A percentile compares a stretch with the other conserved stretches of the same genome.
Conservation (phyloP, 2,797 vertebrate species). For the Clarias laeviceps region DNA sequence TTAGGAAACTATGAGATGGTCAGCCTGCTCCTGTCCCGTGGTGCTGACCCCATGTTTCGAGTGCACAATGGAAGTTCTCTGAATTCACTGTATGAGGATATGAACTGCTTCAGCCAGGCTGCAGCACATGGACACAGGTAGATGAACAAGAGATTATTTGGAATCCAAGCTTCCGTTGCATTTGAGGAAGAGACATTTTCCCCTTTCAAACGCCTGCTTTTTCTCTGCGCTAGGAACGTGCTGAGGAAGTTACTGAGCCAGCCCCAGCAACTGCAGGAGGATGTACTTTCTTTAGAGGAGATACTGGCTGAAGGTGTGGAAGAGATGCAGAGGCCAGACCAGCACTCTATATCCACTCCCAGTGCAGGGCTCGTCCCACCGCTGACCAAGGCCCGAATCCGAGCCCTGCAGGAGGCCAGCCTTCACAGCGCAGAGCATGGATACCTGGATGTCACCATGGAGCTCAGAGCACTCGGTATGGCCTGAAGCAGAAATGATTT, state of each 20-base stretch:
- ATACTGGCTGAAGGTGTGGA: conserved; percentile 93
- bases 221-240: conserved; percentile 78
- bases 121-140: conserved; percentile 95
- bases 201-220: neutral
- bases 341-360: neutral
- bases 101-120: conserved; percentile 95
- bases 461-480: conserved; percentile 86
- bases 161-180: neutral
- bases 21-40: conserved; percentile 82
- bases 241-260: conserved; percentile 87
- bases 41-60: conserved; percentile 88
- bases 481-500: neutral
- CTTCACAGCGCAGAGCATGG: conserved; percentile 94
- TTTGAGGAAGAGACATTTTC: neutral
- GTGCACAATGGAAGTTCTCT: conserved; percentile 82
- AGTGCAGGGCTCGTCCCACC: conserved; percentile 24
- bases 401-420: conserved; percentile 91
- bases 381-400: conserved; percentile 83
- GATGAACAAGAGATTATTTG: neutral
- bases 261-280: conserved; percentile 81
- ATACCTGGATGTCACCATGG: conserved; percentile 92
- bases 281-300: conserved; percentile 92
- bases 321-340: conserved; percentile 60
- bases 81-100: conserved; percentile 86
- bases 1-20: conserved; percentile 91